Conservation (phyloP, 2,113 vertebrate genomes). For the Scatophagus argus region DNA sequence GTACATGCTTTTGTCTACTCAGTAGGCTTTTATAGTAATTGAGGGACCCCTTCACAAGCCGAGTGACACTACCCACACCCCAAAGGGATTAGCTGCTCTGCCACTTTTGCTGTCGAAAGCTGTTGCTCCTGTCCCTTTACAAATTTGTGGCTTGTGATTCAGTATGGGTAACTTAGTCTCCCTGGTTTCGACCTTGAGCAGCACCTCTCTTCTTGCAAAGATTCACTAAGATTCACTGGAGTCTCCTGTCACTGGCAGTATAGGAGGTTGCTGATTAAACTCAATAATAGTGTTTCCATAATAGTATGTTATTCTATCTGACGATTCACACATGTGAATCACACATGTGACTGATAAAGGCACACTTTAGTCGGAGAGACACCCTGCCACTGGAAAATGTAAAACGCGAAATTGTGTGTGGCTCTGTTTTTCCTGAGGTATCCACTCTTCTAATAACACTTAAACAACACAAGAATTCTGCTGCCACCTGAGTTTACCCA, state of each 20-base stretch:
- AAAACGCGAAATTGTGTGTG: not conserved
- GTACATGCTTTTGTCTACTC: conserved; percentile 70
- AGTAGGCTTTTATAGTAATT: conserved; percentile 79
- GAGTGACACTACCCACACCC: conserved; percentile 56
- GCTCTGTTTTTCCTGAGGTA: not conserved
- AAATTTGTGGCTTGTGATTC: conserved; percentile 14
- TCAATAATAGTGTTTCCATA: too few relatives aligned
- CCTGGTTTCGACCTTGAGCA: conserved; percentile 56
- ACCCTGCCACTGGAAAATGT: not conserved
- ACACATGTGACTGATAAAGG: too few relatives aligned
- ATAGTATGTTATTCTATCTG: not conserved
- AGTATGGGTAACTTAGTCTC: conserved; percentile 18
- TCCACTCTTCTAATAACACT: not conserved
- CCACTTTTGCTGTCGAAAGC: conserved; percentile 45
- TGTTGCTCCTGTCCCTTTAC: conserved; percentile 37
- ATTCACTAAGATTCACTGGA: conserved; percentile 14
- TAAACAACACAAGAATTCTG: not conserved
- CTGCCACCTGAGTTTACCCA: not conserved
- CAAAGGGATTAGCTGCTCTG: conserved; percentile 65
- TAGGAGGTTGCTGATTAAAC: not conserved
- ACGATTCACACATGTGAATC: not conserved
- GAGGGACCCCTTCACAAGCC: conserved; percentile 58
- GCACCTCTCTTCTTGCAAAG: not conserved
- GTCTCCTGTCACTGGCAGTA: not conserved
- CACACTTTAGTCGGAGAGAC: not conserved